Conservation (phyloP, 2,888 invertebrate genomes). For the Drosophila nr. perissopoda region DNA sequence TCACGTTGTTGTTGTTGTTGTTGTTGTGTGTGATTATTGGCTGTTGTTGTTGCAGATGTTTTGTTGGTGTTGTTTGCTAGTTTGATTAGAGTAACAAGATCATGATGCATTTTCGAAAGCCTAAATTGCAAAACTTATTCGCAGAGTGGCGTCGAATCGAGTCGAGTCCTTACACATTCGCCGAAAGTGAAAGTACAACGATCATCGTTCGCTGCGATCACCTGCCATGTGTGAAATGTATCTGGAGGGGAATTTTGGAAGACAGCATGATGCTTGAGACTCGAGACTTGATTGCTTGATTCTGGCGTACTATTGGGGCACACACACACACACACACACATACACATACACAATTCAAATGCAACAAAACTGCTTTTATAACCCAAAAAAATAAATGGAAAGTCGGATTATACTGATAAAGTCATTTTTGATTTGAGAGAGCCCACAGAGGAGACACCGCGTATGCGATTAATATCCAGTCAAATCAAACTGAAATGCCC, state of each 20-base stretch:
- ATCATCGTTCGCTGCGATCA: constrained; percentile 54
- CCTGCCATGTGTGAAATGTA: constrained; percentile 59
- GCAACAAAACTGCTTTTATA: constrained; percentile 21
- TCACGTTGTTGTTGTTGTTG: constrained; percentile 34
- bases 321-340: neutral
- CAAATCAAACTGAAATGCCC: constrained; percentile 41
- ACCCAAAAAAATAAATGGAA: constrained; percentile 43
- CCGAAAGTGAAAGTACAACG: constrained; percentile 60
- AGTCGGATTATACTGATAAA: constrained; percentile 59
- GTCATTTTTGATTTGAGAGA: constrained; percentile 44
- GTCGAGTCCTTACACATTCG: constrained; percentile 55
- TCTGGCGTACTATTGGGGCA: constrained; percentile 11
- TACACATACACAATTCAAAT: constrained; percentile 12
- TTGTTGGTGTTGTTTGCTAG: constrained; percentile 63
- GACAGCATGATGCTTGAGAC: constrained; percentile 22
- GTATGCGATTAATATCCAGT: constrained; percentile 45
- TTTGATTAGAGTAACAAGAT: constrained; percentile 76
- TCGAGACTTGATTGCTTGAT: constrained; percentile 22
- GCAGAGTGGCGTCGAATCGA: neutral
- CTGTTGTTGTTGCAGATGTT: constrained; percentile 23
- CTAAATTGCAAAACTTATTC: constrained; percentile 53
- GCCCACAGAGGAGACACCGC: constrained; percentile 32
- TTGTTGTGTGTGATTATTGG: neutral
- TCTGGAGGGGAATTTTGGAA: constrained; percentile 46
- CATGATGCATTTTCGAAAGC: constrained; percentile 78